A percentile compares a stretch with the other conserved stretches of the same genome.
Evolutionary conservation across 1,140 invertebrate species (phyloP).

Genomic region (Harlomillsia oculata): DNA sequence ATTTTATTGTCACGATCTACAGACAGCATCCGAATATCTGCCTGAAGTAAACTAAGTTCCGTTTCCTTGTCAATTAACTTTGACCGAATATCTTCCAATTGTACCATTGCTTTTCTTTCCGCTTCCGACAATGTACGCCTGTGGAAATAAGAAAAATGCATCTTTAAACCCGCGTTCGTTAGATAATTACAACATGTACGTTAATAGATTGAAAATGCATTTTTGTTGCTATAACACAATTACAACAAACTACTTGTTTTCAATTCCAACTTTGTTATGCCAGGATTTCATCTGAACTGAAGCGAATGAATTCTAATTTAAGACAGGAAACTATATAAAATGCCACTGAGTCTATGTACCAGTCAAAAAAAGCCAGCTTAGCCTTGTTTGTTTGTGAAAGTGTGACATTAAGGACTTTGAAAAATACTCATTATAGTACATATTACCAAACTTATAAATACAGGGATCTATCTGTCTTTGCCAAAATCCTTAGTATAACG

Average conservation of each 20-base stretch:
- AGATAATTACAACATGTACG: neutral
- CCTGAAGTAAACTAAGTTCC: constrained; percentile 31
- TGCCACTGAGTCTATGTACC: too few relatives aligned
- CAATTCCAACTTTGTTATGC: neutral
- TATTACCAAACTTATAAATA: too few relatives aligned
- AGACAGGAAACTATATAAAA: too few relatives aligned
- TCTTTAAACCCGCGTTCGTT: neutral
- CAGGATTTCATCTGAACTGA: neutral
- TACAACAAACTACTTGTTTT: neutral
- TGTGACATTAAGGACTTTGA: too few relatives aligned
- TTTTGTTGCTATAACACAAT: neutral
- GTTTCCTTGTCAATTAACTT: constrained; percentile 32
- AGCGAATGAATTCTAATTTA: neutral
- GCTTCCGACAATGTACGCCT: constrained; percentile 29
- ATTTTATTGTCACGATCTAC: constrained; percentile 33
- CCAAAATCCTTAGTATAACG: too few relatives aligned
- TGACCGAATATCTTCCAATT: constrained; percentile 28
- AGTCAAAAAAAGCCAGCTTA: too few relatives aligned
- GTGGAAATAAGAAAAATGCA: neutral
- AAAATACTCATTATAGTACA: too few relatives aligned
- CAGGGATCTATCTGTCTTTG: too few relatives aligned
- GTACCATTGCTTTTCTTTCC: constrained; percentile 27
- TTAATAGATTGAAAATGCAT: neutral
- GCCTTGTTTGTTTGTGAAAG: too few relatives aligned
- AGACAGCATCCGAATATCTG: constrained; percentile 30